Evolutionary conservation across 2,113 vertebrate species (phyloP), one percentile per base, ranked within the genome.

Genomic region (Ailurus styani): DNA sequence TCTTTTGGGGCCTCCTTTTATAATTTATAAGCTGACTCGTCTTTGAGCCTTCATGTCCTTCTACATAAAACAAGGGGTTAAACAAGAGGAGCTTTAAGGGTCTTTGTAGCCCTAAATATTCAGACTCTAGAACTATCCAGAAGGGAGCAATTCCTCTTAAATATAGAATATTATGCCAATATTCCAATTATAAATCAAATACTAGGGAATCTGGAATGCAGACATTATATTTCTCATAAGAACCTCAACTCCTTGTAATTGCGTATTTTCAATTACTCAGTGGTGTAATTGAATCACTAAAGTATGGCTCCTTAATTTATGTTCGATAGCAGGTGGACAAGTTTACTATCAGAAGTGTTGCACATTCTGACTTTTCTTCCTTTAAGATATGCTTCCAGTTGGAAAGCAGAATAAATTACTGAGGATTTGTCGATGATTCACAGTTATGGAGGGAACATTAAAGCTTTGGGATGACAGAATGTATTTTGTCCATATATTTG

Each of bases 331-430:
- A 98, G 90, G 97, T 98, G 83, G 98, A 97, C 93, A 96, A 96
- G 97, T 96, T 98, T 98, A 97, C 96, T 98, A 96, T 97, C 97
- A 97, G 66, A 97, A 97, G 79, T 91, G 94, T 96, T 96, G 85
- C 72, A 82, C 93, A 91, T 97, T 98, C 55, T 40, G 90, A 97
- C 95, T 97, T 96, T 94, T 97, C 78, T 97, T 93, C 93, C 93
- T 90, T 94, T 95, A 97, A 96, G 94, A 96, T 96, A 96, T 54
- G 93, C 96, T 93, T 96, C 77, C 94, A 91, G 42, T 94, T 96
- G 97, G 95, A 97, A 96, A 64, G 85, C 88, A 87, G 95, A 98
- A 98, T 98, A 97, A 96, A 98, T 98, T 95, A 93, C 93, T 31
- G 23, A 96, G 97, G 81, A 88, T 96, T 91, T 97, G 94, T 91